Evolutionary conservation across 2,797 vertebrate species (phyloP), one percentile per base, ranked within the genome.

Genomic region (Ispidina picta): DNA sequence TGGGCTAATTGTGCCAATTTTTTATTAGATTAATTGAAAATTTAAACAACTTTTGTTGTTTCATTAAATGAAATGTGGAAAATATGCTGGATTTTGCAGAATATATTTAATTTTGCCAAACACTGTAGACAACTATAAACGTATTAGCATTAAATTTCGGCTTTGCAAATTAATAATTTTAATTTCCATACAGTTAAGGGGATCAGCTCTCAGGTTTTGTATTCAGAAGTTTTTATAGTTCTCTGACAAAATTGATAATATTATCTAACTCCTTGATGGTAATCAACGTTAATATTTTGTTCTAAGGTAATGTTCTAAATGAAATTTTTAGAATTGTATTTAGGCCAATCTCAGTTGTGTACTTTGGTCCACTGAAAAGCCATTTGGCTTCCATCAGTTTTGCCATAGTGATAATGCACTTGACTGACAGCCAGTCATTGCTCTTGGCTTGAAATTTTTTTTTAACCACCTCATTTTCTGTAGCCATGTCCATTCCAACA

Each of bases 401-500:
- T 58, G 28, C 23, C 17, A 76, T 6, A 76, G 52, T 78, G 77
- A 31, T 70, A 88, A 95, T 68, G 73, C 31, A 77, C 26, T 11
- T 72, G 51, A 59, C 48, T 83, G 63, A 69, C 60, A 90, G 49
- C 68, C 90, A 86, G 74, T 68, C n/a, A 89, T 65, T 71, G 31
- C 75, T 85, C 16, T 69, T 84, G 26, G 31, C 33, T 93, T 52
- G 89, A 44, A 83, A 81, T 83, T 71, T 75, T 88, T 88, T 90
- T 88, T 56, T n/a, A n/a, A 60, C 58, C 73, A 55, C 11, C 48
- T 21, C 12, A n/a, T 65, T 65, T 68, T 83, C 56, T 66, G 21
- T 35, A 66, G 33, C 77, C 18, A 19, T 88, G 62, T 70, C 81
- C 37, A 91, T 88, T 86, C 93, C 93, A 92, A 94, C 17, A 93